Conservation (phyloP, 1,140 invertebrate genomes). For the Atopsyche davidsoni region DNA sequence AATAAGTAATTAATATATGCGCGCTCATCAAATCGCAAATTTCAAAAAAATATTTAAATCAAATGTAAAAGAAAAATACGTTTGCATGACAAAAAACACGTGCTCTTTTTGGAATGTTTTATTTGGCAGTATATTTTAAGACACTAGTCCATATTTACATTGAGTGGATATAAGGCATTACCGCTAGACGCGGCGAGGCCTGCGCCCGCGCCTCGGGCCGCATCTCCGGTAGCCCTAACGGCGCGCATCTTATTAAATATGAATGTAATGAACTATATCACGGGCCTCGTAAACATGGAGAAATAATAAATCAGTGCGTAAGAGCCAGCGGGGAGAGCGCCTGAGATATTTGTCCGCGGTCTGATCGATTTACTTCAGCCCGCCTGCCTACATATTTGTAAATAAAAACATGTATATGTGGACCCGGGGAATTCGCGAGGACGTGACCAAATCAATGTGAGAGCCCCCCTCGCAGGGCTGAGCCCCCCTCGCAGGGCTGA, state of each 20-base stretch:
- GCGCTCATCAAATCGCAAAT: too few species aligned
- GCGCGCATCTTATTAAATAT: constrained; percentile 17
- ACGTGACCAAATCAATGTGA: constrained; percentile 31
- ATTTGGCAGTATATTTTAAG: too few species aligned
- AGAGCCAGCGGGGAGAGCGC: constrained; percentile 7
- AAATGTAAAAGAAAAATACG: too few species aligned
- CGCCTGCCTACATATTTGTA: constrained; percentile 13
- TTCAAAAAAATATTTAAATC: too few species aligned
- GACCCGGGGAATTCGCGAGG: constrained; percentile 23
- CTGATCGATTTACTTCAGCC: constrained; percentile 24
- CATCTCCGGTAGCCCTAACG: constrained; percentile 7
- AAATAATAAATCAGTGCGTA: constrained; percentile 20
- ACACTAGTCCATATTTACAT: too few species aligned
- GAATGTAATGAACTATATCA: constrained; percentile 8
- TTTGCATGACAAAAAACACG: too few species aligned
- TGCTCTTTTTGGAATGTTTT: too few species aligned
- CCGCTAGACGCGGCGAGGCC: background rate
- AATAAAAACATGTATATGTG: constrained; percentile 29
- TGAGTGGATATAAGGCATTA: too few species aligned
- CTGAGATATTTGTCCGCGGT: constrained; percentile 26
- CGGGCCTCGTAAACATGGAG: constrained; percentile 12
- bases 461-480: too few species aligned
- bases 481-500: too few species aligned
- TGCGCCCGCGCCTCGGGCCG: background rate
- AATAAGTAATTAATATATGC: too few species aligned